phyloP scores from a whole-genome alignment of 1,140 invertebrate species.

The Drosophila obscura region DNA sequence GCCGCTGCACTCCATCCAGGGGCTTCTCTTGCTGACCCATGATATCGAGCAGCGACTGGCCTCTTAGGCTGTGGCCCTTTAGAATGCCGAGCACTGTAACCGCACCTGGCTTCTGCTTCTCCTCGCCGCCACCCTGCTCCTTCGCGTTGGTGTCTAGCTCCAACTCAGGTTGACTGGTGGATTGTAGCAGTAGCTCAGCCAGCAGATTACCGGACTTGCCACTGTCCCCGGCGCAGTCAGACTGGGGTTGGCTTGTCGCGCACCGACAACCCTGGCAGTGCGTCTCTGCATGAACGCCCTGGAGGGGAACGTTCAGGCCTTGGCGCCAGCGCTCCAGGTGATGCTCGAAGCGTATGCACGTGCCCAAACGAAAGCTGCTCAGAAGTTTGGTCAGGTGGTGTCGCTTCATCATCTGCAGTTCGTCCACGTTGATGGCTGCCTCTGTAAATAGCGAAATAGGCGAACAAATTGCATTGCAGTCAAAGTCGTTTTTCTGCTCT shows the following conservation, averaged over 20 bases:
- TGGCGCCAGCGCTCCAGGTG: slow-evolving; percentile 70
- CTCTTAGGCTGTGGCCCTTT: slow-evolving; percentile 41
- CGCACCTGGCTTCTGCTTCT: neutral
- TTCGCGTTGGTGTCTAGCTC: no score
- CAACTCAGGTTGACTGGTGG: slow-evolving; percentile 4
- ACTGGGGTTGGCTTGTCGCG: slow-evolving; percentile 1
- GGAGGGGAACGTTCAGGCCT: slow-evolving; percentile 54
- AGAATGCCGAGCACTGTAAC: slow-evolving; percentile 64
- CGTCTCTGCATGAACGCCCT: slow-evolving; percentile 5
- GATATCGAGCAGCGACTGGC: slow-evolving; percentile 47
- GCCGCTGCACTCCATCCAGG: slow-evolving; percentile 56
- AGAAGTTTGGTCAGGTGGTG: slow-evolving; percentile 63
- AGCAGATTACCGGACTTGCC: slow-evolving; percentile 15
- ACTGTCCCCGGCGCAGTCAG: neutral
- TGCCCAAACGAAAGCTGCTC: slow-evolving; percentile 58
- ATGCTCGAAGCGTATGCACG: slow-evolving; percentile 68
- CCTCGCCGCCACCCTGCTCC: neutral
- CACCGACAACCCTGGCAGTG: slow-evolving; percentile 61
- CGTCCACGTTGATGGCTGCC: slow-evolving; percentile 67
- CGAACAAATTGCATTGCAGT: no score
- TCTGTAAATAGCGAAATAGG: slow-evolving; percentile 23
- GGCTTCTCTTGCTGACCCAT: slow-evolving; percentile 46
- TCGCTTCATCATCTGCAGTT: slow-evolving; percentile 69
- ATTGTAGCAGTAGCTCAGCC: slow-evolving; percentile 34
- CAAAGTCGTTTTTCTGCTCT: no score